Evolutionary conservation across 2,113 vertebrate species (phyloP), one percentile per base, ranked within the genome.

Genomic region (Spilogale gracilis): DNA sequence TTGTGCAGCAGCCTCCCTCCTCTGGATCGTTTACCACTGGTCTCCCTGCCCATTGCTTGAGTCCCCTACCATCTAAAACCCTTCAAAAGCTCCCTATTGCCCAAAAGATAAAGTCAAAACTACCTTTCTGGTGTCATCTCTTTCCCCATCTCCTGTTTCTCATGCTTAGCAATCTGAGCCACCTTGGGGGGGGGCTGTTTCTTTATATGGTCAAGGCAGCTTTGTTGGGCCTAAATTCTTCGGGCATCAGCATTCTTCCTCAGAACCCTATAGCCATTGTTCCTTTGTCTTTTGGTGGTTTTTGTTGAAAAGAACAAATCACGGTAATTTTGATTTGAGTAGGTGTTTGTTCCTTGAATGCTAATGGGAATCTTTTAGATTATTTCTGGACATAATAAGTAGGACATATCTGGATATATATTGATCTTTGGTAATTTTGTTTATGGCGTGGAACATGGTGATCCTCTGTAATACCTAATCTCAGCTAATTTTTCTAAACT

Each of bases 271-370:
- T 48, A 73, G 32, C 32, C 43, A 92, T 65, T 67, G 17, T 14
- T 90, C 4, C 21, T 84, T 87, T 93, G 71, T 86, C 56, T 69
- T 93, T 81, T 78, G 63, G 58, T 85, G 43, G 30, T 52, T 63
- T 96, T 69, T 81, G 12, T 93, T 86, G 48, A 67, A 84, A 79
- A 93, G 30, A 50, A 86, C 12, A 97, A 97, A 79, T 56, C 13
- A 83, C 69, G n/a, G 30, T 30, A 58, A 43, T 92, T 82, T 76
- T 50, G 30, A 88, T 74, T 69, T 89, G n/a, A 83, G 32, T 21
- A 83, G 38, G 38, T 74, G 13, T 81, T 83, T 93, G 32, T 58
- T 96, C 67, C 82, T 97, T 81, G 16, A 21, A 69, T n/a, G 20
- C 56, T 38, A 83, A 73, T 12, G 65, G 52, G 20, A 94, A 83